Evolutionary conservation across 2,888 invertebrate species (phyloP), one percentile per base, ranked within the genome.

Genomic region (Athalia circularis): DNA sequence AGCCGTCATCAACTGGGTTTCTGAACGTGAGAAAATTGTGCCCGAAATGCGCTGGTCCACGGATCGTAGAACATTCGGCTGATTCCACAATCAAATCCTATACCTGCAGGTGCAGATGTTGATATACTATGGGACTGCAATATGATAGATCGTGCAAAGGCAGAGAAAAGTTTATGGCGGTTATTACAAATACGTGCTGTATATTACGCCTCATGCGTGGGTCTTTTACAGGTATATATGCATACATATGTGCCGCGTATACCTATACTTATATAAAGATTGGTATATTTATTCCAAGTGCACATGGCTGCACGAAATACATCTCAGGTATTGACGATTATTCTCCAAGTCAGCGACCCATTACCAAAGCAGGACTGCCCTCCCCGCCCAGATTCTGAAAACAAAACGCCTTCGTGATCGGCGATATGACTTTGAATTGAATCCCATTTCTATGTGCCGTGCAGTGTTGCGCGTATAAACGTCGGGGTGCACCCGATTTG

Each of bases 401-500:
- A 90, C 89, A 90, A 90, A 90, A 90, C 90, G 90, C 90, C 90
- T 90, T 84, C 84, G 82, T 61, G 86, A 87, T 85, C 83, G 85
- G 15, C 84, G 82, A 87, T 87, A 87, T 87, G 84, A 84, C 82
- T 83, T 84, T 86, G 85, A 85, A 88, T 88, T 84, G 81, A 80
- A 77, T 79, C 64, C 75, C 8, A 29, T 5, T 78, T 83, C 81
- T 83, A 84, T 84, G 72, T 50, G 57, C 67, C 77, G 61, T 79
- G 70, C 77, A 29, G 29, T 29, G 29, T 29, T 29, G 29, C 29
- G 29, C 29, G 29, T 29, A 29, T 29, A 29, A 29, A 81, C 65
- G 79, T 79, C 82, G 82, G 80, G 82, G 80, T 84, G 84, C 83
- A 83, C 83, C 82, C 84, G 82, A 62, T 64, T 82, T 80, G 82